Evolutionary conservation across 2,888 invertebrate genomes (phyloP).

Genomic region (Pemphredon lugubris): DNA sequence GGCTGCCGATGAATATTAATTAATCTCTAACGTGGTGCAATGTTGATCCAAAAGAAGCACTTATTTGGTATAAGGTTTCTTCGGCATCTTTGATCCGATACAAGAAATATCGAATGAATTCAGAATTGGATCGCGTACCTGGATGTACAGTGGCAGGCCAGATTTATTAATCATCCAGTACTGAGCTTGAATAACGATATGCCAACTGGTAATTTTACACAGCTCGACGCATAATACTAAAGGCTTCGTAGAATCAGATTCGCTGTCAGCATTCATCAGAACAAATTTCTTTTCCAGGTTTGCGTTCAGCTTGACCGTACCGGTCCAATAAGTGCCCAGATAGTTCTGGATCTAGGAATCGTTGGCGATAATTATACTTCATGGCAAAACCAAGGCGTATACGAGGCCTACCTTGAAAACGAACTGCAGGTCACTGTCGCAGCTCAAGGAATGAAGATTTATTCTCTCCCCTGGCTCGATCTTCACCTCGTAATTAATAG

Average conservation of each 20-base stretch:
- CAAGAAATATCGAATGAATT: background rate
- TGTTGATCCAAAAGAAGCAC: no score
- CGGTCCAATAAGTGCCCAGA: slow-evolving; percentile 87
- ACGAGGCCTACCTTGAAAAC: slow-evolving; percentile 75
- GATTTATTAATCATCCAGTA: slow-evolving; percentile 96
- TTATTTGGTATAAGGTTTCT: no score
- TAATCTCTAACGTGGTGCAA: no score
- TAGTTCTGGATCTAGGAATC: slow-evolving; percentile 83
- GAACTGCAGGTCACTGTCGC: slow-evolving; percentile 83
- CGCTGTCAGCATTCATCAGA: slow-evolving; percentile 86
- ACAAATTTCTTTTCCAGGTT: slow-evolving; percentile 86
- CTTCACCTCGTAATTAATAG: slow-evolving; percentile 82
- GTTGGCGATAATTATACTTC: background rate
- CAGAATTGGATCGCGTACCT: no score
- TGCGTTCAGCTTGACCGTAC: slow-evolving; percentile 86
- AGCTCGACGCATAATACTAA: slow-evolving; percentile 87
- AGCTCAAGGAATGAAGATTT: slow-evolving; percentile 86
- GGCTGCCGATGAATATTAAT: background rate
- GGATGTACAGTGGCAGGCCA: slow-evolving; percentile 90
- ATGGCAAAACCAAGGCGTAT: background rate
- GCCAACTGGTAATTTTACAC: slow-evolving; percentile 85
- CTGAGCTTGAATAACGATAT: slow-evolving; percentile 88
- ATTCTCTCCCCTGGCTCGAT: slow-evolving; percentile 88
- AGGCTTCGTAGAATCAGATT: slow-evolving; percentile 86
- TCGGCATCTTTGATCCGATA: no score